A percentile compares a stretch with the other conserved stretches of the same genome.
Conservation (phyloP, 2,113 vertebrate genomes). For the Leptosomus discolor region DNA sequence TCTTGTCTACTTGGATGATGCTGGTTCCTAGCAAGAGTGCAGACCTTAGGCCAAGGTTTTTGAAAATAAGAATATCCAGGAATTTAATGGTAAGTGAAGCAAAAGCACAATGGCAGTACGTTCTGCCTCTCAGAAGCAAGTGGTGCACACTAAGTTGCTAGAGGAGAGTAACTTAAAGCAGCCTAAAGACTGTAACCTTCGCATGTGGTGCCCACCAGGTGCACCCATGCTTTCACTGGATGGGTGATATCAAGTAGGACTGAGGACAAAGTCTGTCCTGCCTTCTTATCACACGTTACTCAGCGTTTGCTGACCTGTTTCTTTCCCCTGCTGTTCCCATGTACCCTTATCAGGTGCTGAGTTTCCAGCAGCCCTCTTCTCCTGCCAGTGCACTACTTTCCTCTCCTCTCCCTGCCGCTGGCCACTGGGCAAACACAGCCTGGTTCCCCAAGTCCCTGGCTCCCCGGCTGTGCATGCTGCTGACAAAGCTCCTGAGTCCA, state of each 20-base stretch:
- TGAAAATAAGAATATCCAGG: background rate
- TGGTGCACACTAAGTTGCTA: fast-evolving
- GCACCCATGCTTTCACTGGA: fast-evolving
- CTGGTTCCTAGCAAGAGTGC: background rate
- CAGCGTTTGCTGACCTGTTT: background rate
- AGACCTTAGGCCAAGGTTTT: background rate
- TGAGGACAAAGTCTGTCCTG: background rate
- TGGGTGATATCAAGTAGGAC: background rate
- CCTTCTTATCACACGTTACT: background rate
- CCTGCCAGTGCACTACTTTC: background rate
- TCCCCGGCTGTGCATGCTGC: fast-evolving
- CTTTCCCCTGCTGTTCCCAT: background rate
- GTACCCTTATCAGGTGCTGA: background rate
- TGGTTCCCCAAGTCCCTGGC: background rate
- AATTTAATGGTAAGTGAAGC: background rate
- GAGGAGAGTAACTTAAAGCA: background rate
- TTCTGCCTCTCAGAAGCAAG: background rate
- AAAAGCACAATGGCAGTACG: background rate
- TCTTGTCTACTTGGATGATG: background rate
- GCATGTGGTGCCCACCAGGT: background rate
- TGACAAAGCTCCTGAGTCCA: background rate
- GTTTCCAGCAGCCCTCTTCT: background rate
- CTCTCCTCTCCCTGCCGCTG: background rate
- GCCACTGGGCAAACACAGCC: fast-evolving
- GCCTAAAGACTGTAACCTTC: background rate